Evolutionary conservation across 2,113 vertebrate species (phyloP).

Genomic region (Suncus etruscus): DNA sequence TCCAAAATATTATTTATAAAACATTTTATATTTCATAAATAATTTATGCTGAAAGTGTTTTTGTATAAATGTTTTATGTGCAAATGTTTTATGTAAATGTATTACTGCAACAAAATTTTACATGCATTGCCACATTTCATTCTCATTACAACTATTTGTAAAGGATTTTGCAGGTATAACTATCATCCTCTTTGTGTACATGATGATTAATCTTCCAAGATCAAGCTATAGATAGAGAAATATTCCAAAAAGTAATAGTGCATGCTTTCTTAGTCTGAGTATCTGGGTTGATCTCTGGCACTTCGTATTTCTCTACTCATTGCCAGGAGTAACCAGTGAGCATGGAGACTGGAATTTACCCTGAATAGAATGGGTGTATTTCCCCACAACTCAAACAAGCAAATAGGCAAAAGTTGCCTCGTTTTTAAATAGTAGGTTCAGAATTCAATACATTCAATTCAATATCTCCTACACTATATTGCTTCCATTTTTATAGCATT

Average conservation of each 20-base stretch:
- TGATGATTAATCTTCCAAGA: not conserved
- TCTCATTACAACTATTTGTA: slow-evolving; percentile 2
- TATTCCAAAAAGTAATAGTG: no score
- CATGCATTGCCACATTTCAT: not conserved
- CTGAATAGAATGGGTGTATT: no score
- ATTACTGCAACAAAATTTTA: not conserved
- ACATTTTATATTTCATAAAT: not conserved
- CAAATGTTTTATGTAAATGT: not conserved
- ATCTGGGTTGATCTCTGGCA: no score
- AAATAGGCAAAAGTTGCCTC: no score
- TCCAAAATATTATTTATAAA: not conserved
- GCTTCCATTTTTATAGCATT: not conserved
- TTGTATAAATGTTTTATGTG: not conserved
- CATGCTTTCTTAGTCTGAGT: no score
- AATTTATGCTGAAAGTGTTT: not conserved
- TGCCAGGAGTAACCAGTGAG: no score
- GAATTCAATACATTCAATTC: not conserved
- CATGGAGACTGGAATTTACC: no score
- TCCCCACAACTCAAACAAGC: no score
- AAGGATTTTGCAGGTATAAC: not conserved
- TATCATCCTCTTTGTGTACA: not conserved
- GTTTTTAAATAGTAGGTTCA: not conserved
- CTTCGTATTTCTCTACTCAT: no score
- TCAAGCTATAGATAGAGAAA: not conserved
- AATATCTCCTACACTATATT: not conserved